These are phyloP conservation scores for Aphelinus certus DNA, from an alignment of 1,140 invertebrate genomes.

Conservation along the genomic window DNA sequence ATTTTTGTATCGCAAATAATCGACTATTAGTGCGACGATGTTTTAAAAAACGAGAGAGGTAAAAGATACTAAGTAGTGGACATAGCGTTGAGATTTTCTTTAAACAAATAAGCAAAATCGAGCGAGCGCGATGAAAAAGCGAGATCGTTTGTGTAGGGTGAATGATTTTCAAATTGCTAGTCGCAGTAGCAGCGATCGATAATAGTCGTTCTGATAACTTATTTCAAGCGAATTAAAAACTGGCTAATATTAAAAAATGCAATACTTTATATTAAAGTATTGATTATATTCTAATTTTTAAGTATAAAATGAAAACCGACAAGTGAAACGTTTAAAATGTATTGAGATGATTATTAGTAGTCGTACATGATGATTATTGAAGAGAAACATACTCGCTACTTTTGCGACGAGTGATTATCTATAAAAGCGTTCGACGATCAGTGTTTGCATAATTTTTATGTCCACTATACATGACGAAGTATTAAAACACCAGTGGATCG, in stretches of 20 bases:
- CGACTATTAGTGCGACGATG: constrained; percentile 58
- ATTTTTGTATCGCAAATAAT: constrained; percentile 66
- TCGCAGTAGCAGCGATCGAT: constrained; percentile 37
- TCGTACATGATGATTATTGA: background rate
- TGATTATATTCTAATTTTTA: constrained; percentile 16
- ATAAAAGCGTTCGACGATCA: constrained; percentile 16
- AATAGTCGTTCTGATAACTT: background rate
- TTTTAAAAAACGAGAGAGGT: constrained; percentile 34
- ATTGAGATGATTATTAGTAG: constrained; percentile 9
- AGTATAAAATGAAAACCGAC: constrained; percentile 5
- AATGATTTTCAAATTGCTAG: constrained; percentile 21
- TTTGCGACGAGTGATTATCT: constrained; percentile 31
- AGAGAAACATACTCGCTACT: constrained; percentile 28
- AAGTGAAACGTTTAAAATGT: constrained; percentile 14
- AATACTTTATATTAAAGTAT: constrained; percentile 19
- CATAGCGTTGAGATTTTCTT: constrained; percentile 22
- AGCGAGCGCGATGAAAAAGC: constrained; percentile 16
- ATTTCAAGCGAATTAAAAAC: constrained; percentile 19
- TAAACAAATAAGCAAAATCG: constrained; percentile 7
- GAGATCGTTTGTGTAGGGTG: constrained; percentile 4
- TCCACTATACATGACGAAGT: constrained; percentile 16
- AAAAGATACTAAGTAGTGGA: constrained; percentile 20
- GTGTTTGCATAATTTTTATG: constrained; percentile 25
- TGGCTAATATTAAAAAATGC: constrained; percentile 1
- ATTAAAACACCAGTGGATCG: constrained; percentile 17